Evolutionary conservation across 53 echinoderm and acorn worm species (phyloP), one percentile per base, ranked within the genome.

Genomic region (Apostichopus leukothele): DNA sequence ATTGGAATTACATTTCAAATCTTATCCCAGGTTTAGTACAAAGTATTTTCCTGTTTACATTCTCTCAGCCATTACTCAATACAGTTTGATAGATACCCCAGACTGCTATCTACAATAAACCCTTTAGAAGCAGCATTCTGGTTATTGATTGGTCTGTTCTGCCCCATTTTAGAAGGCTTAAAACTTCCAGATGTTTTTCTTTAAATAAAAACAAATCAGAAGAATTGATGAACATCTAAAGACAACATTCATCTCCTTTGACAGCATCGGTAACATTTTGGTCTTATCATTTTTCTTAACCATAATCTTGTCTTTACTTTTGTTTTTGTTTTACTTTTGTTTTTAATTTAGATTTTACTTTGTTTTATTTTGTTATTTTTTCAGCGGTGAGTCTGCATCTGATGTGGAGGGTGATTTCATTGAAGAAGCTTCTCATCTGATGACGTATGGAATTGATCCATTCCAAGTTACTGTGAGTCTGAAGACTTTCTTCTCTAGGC

Each of bases 391-490:
- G 90, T 84, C 59, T 20, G 92, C 92, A 20, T 84, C 90, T 26
- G 91, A 98, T 67, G 92, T 93, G 23, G 95, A 96, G 83, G 86
- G 90, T 71, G 88, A 92, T 76, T 98, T 98, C 91, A 93, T 98
- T 50, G 92, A 93, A 77, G 94, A 94, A 83, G 95, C 94, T 22
- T 91, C 90, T 78, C 87, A 91, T 50, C 92, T 98, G 53, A 91
- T 92, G 73, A 98, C 98, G 1, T 98, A 98, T 89, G 98, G 98
- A 39, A 92, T 98, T n/a, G 98, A 98, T 55, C 98, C 98, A 11
- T 94, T 96, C 90, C 91, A 94, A 52, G 98, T 96, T 6, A 87
- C 94, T 90, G 97, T 97, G 86, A 90, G 95, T 81, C 71, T n/a
- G 14, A 16, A 10, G 8, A 9, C 9, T 57, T 10, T 10, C 10